These are phyloP conservation scores for Ecliptopera silaceata DNA, from an alignment of 2,888 invertebrate species.

Conservation along the genomic window DNA sequence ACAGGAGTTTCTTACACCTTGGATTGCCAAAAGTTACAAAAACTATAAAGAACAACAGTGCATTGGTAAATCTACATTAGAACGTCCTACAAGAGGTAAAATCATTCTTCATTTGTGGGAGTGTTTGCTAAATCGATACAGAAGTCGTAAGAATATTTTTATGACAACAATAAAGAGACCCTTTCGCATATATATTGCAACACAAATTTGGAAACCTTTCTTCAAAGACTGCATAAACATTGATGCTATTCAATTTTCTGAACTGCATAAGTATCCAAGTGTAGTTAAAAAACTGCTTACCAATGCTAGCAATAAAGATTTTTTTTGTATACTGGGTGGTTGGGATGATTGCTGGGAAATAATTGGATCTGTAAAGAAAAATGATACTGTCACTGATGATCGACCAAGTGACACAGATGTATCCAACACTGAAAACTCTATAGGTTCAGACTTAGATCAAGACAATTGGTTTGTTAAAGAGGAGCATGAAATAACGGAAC, in stretches of 20 bases:
- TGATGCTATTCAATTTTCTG: slow-evolving; percentile 59
- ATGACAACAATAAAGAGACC: slow-evolving; percentile 59
- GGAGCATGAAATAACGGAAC: neutral
- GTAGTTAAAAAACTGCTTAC: slow-evolving; percentile 67
- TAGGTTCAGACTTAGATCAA: slow-evolving; percentile 11
- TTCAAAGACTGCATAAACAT: slow-evolving; percentile 66
- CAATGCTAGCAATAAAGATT: slow-evolving; percentile 61
- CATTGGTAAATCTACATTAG: slow-evolving; percentile 56
- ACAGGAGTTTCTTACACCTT: slow-evolving; percentile 49
- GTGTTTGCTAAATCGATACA: slow-evolving; percentile 66
- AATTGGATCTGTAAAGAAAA: slow-evolving; percentile 63
- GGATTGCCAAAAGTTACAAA: slow-evolving; percentile 68
- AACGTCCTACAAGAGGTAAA: slow-evolving; percentile 38
- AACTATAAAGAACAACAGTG: slow-evolving; percentile 54
- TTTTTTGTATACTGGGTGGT: slow-evolving; percentile 72
- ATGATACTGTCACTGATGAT: slow-evolving; percentile 19
- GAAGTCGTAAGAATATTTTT: slow-evolving; percentile 63
- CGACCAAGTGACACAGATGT: slow-evolving; percentile 5
- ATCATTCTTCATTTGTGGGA: slow-evolving; percentile 49
- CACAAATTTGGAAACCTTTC: slow-evolving; percentile 50
- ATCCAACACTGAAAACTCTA: slow-evolving; percentile 10
- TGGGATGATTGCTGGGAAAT: slow-evolving; percentile 70
- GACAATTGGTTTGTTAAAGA: slow-evolving; percentile 7
- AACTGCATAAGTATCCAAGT: slow-evolving; percentile 63
- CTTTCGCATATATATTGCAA: slow-evolving; percentile 66